Evolutionary conservation across 92 coral and sea anemone species (phyloP).

Genomic region (Siderastrea radians): DNA sequence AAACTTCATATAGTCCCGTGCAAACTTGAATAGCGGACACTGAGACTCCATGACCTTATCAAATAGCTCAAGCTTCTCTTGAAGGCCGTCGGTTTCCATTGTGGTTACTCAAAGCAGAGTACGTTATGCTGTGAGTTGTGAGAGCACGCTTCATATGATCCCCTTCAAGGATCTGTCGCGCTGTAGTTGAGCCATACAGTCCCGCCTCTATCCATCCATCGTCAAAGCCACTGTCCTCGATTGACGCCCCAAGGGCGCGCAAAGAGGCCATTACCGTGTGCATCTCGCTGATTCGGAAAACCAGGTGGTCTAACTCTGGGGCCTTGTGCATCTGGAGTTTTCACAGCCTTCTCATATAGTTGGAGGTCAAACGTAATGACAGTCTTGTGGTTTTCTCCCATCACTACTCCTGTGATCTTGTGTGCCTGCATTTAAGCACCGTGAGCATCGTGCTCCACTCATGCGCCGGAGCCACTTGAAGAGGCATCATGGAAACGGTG

Average conservation of each 20-base stretch:
- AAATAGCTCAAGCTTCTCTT: slow-evolving; percentile 38
- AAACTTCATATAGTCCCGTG: slow-evolving; percentile 55
- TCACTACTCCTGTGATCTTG: too few relatives aligned
- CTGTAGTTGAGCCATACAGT: slow-evolving; percentile 36
- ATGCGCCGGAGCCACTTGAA: slow-evolving; percentile 25
- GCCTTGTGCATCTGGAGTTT: too few relatives aligned
- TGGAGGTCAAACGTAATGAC: slow-evolving; percentile 47
- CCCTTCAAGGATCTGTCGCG: slow-evolving; percentile 38
- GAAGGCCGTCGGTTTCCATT: slow-evolving; percentile 26
- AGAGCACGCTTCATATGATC: slow-evolving; percentile 41
- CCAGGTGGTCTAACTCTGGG: too few relatives aligned
- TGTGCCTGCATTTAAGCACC: too few relatives aligned
- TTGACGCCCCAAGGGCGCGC: slow-evolving; percentile 42
- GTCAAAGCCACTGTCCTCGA: slow-evolving; percentile 43
- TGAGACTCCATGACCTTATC: slow-evolving; percentile 45
- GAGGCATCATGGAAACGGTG: slow-evolving; percentile 42
- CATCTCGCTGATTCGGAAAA: too few relatives aligned
- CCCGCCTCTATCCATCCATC: slow-evolving; percentile 49
- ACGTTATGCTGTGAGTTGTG: slow-evolving; percentile 46
- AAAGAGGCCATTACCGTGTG: slow-evolving; percentile 30
- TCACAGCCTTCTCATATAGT: slow-evolving; percentile 12
- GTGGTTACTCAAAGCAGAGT: slow-evolving; percentile 47
- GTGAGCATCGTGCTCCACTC: slow-evolving; percentile 38
- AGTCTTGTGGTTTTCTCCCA: too few relatives aligned
- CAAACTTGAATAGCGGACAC: slow-evolving; percentile 44